Conservation (phyloP, 2,888 invertebrate genomes). For the Strigamia crassipes region DNA sequence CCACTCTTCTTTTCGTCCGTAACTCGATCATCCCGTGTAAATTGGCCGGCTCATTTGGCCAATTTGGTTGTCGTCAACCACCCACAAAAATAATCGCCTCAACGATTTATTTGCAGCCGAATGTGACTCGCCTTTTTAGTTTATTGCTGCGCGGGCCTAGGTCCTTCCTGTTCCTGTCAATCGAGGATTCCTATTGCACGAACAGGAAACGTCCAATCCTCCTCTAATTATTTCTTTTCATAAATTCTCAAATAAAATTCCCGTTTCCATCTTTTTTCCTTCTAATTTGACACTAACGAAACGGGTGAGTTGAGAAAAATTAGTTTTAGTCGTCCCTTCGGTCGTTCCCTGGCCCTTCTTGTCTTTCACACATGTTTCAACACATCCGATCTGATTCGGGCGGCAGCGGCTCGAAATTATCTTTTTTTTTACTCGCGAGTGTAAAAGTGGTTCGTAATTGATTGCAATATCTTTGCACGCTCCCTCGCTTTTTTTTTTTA, state of each 20-base stretch:
- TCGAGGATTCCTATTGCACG: neutral
- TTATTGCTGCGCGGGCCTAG: neutral
- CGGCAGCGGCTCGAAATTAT: too few species aligned
- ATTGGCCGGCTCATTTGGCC: conserved; percentile 38
- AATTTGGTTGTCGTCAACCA: conserved; percentile 33
- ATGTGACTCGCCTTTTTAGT: neutral
- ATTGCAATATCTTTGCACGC: neutral
- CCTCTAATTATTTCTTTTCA: conserved; percentile 19
- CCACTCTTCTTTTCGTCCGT: neutral
- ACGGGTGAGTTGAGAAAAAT: neutral
- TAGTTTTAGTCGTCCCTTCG: neutral
- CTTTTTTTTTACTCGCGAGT: neutral
- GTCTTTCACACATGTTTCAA: too few species aligned
- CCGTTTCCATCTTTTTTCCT: neutral
- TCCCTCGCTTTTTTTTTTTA: neutral
- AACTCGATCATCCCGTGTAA: neutral
- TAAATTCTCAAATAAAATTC: neutral
- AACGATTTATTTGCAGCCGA: conserved; percentile 11
- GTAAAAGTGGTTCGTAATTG: conserved; percentile 35
- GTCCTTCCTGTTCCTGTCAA: conserved; percentile 29
- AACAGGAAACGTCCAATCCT: neutral
- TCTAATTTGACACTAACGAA: neutral
- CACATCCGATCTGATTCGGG: too few species aligned
- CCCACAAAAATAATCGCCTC: conserved; percentile 19
- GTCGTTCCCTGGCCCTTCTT: too few species aligned